A percentile compares a stretch with the other conserved stretches of the same genome.
Conservation (phyloP, 1,140 invertebrate genomes). For the Stegodyphus mimosarum region DNA sequence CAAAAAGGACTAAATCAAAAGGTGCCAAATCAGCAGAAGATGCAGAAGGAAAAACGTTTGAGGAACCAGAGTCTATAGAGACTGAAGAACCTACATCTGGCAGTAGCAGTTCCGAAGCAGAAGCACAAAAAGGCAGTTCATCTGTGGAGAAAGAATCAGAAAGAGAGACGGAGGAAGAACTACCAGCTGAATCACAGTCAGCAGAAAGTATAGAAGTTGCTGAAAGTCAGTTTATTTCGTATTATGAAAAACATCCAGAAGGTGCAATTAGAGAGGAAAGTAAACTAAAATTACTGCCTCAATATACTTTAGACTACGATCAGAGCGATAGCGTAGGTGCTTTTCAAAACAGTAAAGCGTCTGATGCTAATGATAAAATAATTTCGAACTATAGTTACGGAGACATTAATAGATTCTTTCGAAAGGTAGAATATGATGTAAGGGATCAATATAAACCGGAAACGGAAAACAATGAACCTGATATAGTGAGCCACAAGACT, state of each 20-base stretch:
- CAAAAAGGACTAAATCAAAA: conserved; percentile 13
- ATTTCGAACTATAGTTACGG: conserved; percentile 58
- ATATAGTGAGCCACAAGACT: conserved; percentile 33
- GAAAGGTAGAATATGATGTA: conserved; percentile 56
- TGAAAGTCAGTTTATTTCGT: conserved; percentile 34
- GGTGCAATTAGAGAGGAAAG: not conserved
- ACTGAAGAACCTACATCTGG: not conserved
- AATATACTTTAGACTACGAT: conserved; percentile 59
- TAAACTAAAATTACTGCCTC: not conserved
- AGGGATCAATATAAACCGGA: conserved; percentile 44
- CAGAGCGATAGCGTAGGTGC: conserved; percentile 41
- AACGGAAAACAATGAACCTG: conserved; percentile 60
- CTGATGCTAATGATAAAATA: conserved; percentile 50
- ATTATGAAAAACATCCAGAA: not conserved
- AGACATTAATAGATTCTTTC: conserved; percentile 53
- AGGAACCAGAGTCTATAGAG: conserved; percentile 5
- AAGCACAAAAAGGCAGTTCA: not conserved
- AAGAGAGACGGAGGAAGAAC: not conserved
- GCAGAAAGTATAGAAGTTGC: conserved; percentile 7
- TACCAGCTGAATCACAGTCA: not conserved
- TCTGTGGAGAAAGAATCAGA: not conserved
- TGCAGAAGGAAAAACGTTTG: not conserved
- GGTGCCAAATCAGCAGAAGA: conserved; percentile 3
- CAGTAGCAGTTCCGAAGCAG: not conserved
- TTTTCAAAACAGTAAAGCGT: conserved; percentile 40